A percentile compares a stretch with the other conserved stretches of the same genome.
phyloP scores from a whole-genome alignment of 2,113 vertebrate species.

The Ovibos moschatus region DNA sequence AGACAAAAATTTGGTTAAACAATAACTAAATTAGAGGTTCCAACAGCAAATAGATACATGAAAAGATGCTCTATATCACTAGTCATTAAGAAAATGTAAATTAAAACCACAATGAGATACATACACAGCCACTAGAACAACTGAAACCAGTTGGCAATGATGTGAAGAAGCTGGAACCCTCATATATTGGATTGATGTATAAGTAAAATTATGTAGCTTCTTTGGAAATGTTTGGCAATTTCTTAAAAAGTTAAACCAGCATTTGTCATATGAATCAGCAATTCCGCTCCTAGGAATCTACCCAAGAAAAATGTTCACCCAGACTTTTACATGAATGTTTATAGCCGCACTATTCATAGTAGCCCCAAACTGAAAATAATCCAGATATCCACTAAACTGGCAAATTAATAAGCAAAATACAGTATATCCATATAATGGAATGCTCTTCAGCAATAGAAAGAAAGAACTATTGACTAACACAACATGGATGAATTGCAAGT shows the following conservation, averaged over 20 bases:
- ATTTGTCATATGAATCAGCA: neutral
- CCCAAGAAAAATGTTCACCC: neutral
- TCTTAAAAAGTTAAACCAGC: constrained; percentile 10
- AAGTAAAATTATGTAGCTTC: neutral
- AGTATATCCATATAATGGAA: neutral
- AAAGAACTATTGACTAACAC: neutral
- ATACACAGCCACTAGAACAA: neutral
- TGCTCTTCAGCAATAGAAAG: neutral
- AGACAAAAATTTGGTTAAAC: neutral
- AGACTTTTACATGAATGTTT: neutral
- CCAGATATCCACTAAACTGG: neutral
- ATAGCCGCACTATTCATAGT: neutral
- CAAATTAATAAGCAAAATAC: neutral
- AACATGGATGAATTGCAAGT: neutral
- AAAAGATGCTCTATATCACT: neutral
- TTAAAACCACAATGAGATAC: neutral
- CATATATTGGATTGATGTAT: neutral
- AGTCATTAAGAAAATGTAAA: neutral
- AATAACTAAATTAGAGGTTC: neutral
- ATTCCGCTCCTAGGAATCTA: neutral
- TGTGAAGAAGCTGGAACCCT: neutral
- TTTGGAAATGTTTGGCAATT: neutral
- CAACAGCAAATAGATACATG: neutral
- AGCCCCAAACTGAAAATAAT: neutral
- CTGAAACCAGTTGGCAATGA: neutral